Percentiles rank a stretch among this genome's conserved stretches.
These are phyloP conservation scores for Hydrozoanthus tunicans DNA, from an alignment of 64 coral and sea anemone genomes.

Conservation along the genomic window DNA sequence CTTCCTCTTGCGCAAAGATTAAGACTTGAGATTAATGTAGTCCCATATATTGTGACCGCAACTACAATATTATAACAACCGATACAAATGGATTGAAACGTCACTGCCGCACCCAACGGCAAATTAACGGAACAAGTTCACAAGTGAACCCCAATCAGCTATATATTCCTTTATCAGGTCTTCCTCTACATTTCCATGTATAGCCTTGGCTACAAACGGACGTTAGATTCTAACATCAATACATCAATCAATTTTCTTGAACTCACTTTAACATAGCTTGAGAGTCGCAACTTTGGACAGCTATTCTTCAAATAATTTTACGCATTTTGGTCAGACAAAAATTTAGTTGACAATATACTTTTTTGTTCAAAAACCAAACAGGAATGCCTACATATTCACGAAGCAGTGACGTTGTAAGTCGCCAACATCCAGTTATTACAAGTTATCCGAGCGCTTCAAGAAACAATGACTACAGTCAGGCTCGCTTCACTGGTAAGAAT, in stretches of 20 bases:
- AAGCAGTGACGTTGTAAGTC: conserved; percentile 34
- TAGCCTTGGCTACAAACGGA: neutral
- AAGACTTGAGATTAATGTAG: neutral
- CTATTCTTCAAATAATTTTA: too few species aligned
- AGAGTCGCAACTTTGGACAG: too few species aligned
- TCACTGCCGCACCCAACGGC: conserved; percentile 15
- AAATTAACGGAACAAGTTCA: neutral
- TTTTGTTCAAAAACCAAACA: neutral
- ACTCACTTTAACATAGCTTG: too few species aligned
- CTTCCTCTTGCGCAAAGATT: conserved; percentile 8
- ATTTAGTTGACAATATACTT: neutral
- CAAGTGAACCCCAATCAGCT: neutral
- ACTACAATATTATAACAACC: conserved; percentile 11
- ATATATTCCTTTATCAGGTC: neutral
- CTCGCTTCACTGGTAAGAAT: conserved; percentile 55
- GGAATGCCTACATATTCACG: conserved; percentile 49
- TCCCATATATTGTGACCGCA: neutral
- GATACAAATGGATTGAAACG: conserved; percentile 23
- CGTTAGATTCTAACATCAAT: too few species aligned
- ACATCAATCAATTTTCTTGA: too few species aligned
- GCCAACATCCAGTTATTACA: conserved; percentile 47
- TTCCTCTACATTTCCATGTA: neutral
- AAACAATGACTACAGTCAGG: conserved; percentile 40
- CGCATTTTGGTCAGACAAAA: neutral
- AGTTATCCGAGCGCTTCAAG: conserved; percentile 47